Evolutionary conservation across 2,888 invertebrate genomes (phyloP).

Genomic region (Spilosoma lubricipeda): DNA sequence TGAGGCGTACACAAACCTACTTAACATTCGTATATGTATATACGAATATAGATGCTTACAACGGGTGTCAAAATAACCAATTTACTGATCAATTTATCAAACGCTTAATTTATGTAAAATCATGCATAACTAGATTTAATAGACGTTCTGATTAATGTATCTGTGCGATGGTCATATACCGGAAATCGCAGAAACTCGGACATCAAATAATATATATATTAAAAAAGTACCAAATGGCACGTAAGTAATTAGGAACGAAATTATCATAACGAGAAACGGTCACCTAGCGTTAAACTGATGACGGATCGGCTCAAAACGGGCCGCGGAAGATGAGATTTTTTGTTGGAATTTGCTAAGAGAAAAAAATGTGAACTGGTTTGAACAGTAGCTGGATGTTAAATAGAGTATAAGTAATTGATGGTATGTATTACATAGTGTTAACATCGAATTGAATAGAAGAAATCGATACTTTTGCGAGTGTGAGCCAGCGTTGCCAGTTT

Average conservation of each 20-base stretch:
- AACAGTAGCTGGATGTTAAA: not conserved
- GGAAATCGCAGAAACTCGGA: slow-evolving; percentile 17
- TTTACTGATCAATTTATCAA: not conserved
- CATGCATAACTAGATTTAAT: not conserved
- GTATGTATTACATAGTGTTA: not conserved
- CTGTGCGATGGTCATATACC: slow-evolving; percentile 11
- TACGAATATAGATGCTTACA: not conserved
- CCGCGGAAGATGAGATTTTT: not conserved
- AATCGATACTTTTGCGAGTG: too few species aligned
- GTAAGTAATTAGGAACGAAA: slow-evolving; percentile 57
- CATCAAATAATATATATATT: not conserved
- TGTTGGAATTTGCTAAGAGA: not conserved
- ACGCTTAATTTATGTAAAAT: not conserved
- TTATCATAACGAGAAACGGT: slow-evolving; percentile 58
- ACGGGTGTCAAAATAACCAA: not conserved
- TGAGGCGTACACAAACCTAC: not conserved
- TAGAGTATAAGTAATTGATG: not conserved
- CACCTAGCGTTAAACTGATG: slow-evolving; percentile 24
- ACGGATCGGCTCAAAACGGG: slow-evolving; percentile 4
- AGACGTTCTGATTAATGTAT: slow-evolving; percentile 7
- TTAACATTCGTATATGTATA: not conserved
- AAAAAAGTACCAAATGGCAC: slow-evolving; percentile 34
- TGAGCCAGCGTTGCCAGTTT: too few species aligned
- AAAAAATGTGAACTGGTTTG: not conserved
- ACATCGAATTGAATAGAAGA: too few species aligned